Evolutionary conservation across 2,797 vertebrate genomes (phyloP).

Genomic region (Notolepis coatsorum): DNA sequence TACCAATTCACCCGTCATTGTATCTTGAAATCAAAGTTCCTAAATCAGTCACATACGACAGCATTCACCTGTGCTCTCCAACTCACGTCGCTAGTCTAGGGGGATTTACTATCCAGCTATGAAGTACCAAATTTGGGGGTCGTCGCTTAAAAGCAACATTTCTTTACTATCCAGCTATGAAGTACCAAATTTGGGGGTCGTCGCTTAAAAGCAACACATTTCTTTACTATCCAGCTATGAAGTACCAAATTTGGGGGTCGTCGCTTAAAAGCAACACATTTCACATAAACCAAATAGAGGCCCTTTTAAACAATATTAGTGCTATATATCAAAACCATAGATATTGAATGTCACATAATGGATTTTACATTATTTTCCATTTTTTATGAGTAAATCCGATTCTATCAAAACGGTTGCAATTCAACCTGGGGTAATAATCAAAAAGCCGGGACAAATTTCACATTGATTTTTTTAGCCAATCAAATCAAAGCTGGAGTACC

Average conservation of each 20-base stretch:
- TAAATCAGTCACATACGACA: conserved; percentile 47
- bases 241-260: conserved; percentile 68
- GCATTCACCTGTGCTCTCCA: conserved; percentile 38
- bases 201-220: too few relatives aligned
- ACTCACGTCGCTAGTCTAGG: conserved; percentile 41
- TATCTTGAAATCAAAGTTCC: conserved; percentile 38
- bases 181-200: conserved; percentile 68
- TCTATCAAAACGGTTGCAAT: conserved; percentile 8
- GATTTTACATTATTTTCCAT: too few relatives aligned
- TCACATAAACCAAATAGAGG: conserved; percentile 29
- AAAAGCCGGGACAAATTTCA: conserved; percentile 20
- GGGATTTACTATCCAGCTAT: conserved; percentile 47
- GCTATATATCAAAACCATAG: conserved; percentile 53
- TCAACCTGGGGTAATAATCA: conserved; percentile 30
- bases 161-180: conserved; percentile 53
- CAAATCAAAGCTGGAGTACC: conserved; percentile 68
- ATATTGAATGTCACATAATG: too few relatives aligned
- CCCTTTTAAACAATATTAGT: conserved; percentile 39
- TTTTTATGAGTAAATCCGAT: too few relatives aligned
- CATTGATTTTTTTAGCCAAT: conserved; percentile 55
- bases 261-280: conserved; percentile 33
- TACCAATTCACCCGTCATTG: conserved; percentile 52
- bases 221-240: conserved; percentile 53
- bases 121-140: conserved; percentile 69
- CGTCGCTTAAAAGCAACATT: too few relatives aligned